Evolutionary conservation across 2,888 invertebrate species (phyloP).

Genomic region (Chirona hameri): DNA sequence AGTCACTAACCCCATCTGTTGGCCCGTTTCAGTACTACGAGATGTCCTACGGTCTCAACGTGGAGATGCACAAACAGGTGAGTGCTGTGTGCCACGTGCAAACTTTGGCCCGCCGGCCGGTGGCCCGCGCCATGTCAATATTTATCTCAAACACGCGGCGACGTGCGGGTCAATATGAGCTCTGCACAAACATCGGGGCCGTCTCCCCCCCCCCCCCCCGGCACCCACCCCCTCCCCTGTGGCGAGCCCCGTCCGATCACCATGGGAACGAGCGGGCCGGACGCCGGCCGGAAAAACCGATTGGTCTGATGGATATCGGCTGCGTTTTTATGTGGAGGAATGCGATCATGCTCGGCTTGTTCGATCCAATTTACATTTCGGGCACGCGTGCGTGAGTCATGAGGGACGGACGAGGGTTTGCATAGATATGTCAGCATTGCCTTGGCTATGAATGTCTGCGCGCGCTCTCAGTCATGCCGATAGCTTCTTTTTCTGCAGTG

Average conservation of each 20-base stretch:
- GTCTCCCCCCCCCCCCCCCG: background rate
- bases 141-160: conserved; percentile 4
- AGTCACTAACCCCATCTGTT: background rate
- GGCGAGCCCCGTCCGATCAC: background rate
- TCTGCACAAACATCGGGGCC: background rate
- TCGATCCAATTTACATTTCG: no score
- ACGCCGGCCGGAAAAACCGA: no score
- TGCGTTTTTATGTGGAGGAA: no score
- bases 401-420: no score
- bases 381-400: no score
- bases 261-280: background rate
- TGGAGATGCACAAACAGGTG: conserved; percentile 95
- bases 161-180: background rate
- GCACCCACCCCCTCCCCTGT: background rate
- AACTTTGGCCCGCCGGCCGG: background rate
- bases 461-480: no score
- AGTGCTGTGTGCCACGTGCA: conserved; percentile 43
- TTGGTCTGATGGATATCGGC: no score
- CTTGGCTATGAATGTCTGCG: no score
- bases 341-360: no score
- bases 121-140: background rate
- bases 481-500: no score
- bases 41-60: conserved; percentile 92
- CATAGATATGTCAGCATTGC: no score
- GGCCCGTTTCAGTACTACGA: conserved; percentile 73